Evolutionary conservation across 2,888 invertebrate species (phyloP), one percentile per base, ranked within the genome.

Genomic region (Latrodectus elegans): DNA sequence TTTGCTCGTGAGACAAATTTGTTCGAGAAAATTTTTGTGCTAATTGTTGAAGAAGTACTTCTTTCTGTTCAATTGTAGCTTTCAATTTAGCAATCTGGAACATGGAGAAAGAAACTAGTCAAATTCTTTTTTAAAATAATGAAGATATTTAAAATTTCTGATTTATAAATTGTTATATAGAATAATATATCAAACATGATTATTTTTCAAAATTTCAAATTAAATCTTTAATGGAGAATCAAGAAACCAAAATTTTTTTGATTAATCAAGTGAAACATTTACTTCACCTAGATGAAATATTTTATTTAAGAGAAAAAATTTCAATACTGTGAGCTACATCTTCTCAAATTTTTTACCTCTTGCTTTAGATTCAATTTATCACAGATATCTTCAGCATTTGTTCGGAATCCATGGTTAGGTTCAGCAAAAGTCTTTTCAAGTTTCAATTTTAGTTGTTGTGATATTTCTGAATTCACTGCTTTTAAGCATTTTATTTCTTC

Each of bases 11-110:
- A 17, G 83, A 78, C 4, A 82, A 75, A 15, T 84, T 84, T 12
- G 88, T 84, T 49, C 89, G 76, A 4, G 82, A 55, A 79, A 79
- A 89, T 84, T 90, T 90, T 38, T 88, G 83, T 53, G 83, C 88
- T 68, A 90, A 55, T 26, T 85, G 82, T 22, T 89, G 87, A 1
- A 89, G 64, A 15, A 87, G 73, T n/a, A 79, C 70, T 53, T 90
- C 89, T 73, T 89, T 89, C 64, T 78, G 53, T 17, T 64, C 14
- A n/a, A 90, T 51, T 38, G 77, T 79, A 12, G 89, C 88, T 65
- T 84, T 89, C 26, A 89, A 71, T 65, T 77, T 73, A 14, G 76
- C 84, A 80, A 88, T 89, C 83, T 90, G 72, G 49, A 76, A 72
- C 1, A 38, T 38, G 38, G 6, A 38, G 4, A 38, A 38, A 38